Conservation (phyloP, 2,113 vertebrate species). For the Pseudorhombus dupliciocellatus region DNA sequence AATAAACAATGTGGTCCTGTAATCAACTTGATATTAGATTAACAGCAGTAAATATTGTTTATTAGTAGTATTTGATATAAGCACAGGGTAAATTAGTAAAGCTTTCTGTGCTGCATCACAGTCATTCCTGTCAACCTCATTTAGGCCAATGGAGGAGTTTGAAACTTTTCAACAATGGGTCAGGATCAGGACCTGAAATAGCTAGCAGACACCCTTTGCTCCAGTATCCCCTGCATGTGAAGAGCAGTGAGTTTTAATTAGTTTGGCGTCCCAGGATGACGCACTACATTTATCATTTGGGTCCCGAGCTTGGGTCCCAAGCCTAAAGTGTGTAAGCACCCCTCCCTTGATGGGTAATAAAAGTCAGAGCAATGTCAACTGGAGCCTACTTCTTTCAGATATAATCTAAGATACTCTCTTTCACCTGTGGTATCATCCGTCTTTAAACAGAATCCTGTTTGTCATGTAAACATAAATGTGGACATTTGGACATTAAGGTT, state of each 20-base stretch:
- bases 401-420: neutral
- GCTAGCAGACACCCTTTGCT: conserved; percentile 42
- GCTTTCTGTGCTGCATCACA: too few relatives aligned
- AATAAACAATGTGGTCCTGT: too few relatives aligned
- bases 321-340: conserved; percentile 39
- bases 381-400: conserved; percentile 12
- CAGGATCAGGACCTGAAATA: conserved; percentile 55
- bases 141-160: conserved; percentile 22
- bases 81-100: too few relatives aligned
- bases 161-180: conserved; percentile 27
- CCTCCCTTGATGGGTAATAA: conserved; percentile 31
- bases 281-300: conserved; percentile 59
- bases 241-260: conserved; percentile 67
- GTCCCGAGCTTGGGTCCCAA: conserved; percentile 39
- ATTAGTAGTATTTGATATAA: too few relatives aligned
- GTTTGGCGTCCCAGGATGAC: conserved; percentile 59
- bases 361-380: conserved; percentile 55
- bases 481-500: neutral
- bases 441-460: too few relatives aligned
- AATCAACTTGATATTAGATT: too few relatives aligned
- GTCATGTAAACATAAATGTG: neutral
- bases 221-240: conserved; percentile 45
- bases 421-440: too few relatives aligned
- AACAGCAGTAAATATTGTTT: too few relatives aligned
- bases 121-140: conserved; percentile 21